Conservation (phyloP, 2,888 invertebrate genomes). For the Calameuta idolon region DNA sequence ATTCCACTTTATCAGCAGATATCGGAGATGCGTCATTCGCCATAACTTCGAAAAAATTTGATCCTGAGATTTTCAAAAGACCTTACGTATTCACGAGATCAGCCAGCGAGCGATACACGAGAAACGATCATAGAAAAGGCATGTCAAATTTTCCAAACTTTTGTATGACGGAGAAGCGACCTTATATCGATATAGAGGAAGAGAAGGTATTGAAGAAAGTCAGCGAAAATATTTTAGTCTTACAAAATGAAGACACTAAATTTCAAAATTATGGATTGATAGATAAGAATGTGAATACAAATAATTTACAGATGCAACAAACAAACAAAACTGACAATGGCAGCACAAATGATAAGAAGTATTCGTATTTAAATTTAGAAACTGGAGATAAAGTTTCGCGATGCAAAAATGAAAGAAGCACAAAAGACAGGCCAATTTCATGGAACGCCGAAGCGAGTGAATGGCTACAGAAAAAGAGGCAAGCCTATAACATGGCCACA, state of each 20-base stretch:
- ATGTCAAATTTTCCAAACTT: neutral
- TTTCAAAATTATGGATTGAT: slow-evolving; percentile 60
- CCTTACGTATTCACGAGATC: slow-evolving; percentile 55
- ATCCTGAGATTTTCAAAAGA: slow-evolving; percentile 55
- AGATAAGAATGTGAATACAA: slow-evolving; percentile 31
- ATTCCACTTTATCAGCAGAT: slow-evolving; percentile 73
- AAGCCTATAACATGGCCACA: slow-evolving; percentile 52
- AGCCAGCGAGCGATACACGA: slow-evolving; percentile 45
- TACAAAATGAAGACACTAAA: slow-evolving; percentile 49
- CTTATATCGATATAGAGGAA: slow-evolving; percentile 35
- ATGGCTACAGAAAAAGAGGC: slow-evolving; percentile 56
- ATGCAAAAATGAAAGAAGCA: slow-evolving; percentile 22
- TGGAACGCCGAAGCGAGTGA: slow-evolving; percentile 59
- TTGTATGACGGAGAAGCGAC: neutral
- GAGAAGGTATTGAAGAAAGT: slow-evolving; percentile 50
- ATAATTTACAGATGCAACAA: neutral
- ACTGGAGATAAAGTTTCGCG: slow-evolving; percentile 16
- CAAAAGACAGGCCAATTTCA: slow-evolving; percentile 51
- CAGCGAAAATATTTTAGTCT: slow-evolving; percentile 53
- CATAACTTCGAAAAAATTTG: slow-evolving; percentile 69
- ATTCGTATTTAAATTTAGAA: slow-evolving; percentile 48
- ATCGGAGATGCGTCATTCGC: slow-evolving; percentile 70
- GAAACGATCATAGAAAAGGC: slow-evolving; percentile 20
- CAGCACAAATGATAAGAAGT: slow-evolving; percentile 29
- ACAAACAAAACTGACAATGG: neutral